phyloP scores from a whole-genome alignment of 2,888 invertebrate species.

The Eurois occulta region DNA sequence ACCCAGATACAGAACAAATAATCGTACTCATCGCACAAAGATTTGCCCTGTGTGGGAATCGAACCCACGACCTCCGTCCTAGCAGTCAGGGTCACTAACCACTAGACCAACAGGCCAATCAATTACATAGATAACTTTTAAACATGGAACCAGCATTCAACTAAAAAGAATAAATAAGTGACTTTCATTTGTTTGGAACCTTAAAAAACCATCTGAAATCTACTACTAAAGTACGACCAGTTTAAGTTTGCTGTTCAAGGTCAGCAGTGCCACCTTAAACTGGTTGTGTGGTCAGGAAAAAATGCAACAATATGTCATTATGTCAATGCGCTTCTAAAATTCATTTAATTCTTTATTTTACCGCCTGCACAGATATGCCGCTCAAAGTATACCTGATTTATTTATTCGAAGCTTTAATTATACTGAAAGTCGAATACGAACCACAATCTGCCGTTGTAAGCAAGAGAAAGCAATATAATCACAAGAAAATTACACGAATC shows the following conservation, averaged over 20 bases:
- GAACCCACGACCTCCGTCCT: too few relatives aligned
- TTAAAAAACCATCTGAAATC: too few relatives aligned
- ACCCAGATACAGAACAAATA: too few relatives aligned
- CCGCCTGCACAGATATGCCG: background rate
- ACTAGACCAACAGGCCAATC: too few relatives aligned
- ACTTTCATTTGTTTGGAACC: background rate
- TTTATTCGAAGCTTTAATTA: background rate
- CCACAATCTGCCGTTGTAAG: background rate
- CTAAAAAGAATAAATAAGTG: background rate
- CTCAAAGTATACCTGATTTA: background rate
- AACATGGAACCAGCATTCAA: background rate
- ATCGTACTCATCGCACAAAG: too few relatives aligned
- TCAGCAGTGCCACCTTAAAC: too few relatives aligned
- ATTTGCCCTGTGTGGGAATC: too few relatives aligned
- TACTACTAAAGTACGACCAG: background rate
- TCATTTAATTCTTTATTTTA: background rate
- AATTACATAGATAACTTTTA: background rate
- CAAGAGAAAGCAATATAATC: conserved; percentile 3
- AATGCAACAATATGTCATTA: too few relatives aligned
- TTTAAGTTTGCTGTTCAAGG: background rate
- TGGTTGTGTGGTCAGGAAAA: too few relatives aligned
- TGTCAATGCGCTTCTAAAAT: background rate
- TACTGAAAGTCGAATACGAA: background rate
- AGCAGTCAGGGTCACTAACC: too few relatives aligned
- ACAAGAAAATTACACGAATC: conserved; percentile 29